A percentile compares a stretch with the other conserved stretches of the same genome.
These are phyloP conservation scores for Chelonus formosanus DNA, from an alignment of 2,888 invertebrate genomes.

Conservation along the genomic window DNA sequence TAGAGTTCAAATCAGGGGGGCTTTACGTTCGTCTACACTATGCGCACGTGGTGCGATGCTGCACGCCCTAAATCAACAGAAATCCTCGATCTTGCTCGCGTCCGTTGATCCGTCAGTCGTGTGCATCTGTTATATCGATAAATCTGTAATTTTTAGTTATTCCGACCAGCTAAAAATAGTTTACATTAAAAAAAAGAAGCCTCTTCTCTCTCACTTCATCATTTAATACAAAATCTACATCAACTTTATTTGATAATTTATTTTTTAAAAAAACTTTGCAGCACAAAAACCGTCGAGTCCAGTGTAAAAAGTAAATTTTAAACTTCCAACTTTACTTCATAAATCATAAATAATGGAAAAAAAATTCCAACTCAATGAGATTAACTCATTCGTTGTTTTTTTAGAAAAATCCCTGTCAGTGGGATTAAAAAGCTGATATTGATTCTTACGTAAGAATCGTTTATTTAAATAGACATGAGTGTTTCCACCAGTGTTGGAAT, in stretches of 20 bases:
- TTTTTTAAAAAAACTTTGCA: too few species aligned
- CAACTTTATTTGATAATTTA: too few species aligned
- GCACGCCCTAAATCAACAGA: slow-evolving; percentile 56
- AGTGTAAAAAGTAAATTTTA: too few species aligned
- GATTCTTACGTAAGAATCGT: slow-evolving; percentile 44
- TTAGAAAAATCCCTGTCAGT: too few species aligned
- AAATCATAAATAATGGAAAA: too few species aligned
- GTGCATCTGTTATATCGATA: slow-evolving; percentile 17
- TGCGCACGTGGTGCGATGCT: slow-evolving; percentile 49
- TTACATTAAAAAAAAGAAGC: too few species aligned
- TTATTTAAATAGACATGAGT: slow-evolving; percentile 63
- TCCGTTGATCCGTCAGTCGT: slow-evolving; percentile 7
- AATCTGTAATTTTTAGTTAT: slow-evolving; percentile 2
- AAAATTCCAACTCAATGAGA: too few species aligned
- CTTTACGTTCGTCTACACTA: slow-evolving; percentile 52
- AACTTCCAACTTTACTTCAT: too few species aligned
- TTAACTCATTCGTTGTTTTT: too few species aligned
- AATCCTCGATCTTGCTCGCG: slow-evolving; percentile 12
- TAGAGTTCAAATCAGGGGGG: slow-evolving; percentile 62
- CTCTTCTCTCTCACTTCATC: too few species aligned
- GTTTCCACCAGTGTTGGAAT: slow-evolving; percentile 41
- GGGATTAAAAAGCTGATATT: slow-evolving; percentile 34
- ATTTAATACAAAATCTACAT: too few species aligned
- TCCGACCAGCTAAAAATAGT: background rate
- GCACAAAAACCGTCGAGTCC: too few species aligned